Evolutionary conservation across 2,113 vertebrate genomes (phyloP).

Genomic region (Phasianus colchicus): DNA sequence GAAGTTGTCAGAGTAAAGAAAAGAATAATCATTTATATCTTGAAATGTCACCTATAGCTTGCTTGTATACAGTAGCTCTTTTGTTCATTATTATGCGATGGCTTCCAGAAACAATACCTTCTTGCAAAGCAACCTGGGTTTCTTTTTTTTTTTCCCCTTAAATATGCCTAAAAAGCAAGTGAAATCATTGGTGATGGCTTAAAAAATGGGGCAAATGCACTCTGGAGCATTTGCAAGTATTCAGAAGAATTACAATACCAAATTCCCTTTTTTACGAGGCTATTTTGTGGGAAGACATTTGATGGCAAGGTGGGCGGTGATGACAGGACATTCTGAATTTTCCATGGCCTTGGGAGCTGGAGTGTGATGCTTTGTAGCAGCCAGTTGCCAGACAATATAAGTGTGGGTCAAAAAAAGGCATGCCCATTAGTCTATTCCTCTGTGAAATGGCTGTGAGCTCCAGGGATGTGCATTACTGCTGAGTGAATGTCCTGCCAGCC

Average conservation of each 20-base stretch:
- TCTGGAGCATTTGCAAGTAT: constrained; percentile 40
- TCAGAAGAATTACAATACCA: constrained; percentile 17
- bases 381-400: constrained; percentile 1
- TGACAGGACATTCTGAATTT: constrained; percentile 24
- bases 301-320: constrained; percentile 22
- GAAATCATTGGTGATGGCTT: background rate
- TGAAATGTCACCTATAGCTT: constrained; percentile 82
- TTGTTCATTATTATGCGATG: constrained; percentile 77
- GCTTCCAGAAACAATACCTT: constrained; percentile 70
- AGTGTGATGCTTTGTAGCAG: background rate
- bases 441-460: background rate
- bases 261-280: background rate
- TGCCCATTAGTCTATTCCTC: background rate
- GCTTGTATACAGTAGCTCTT: constrained; percentile 68
- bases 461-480: background rate
- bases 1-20: constrained; percentile 91
- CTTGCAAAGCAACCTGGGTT: constrained; percentile 40
- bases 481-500: background rate
- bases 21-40: constrained; percentile 95
- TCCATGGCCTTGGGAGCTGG: background rate
- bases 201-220: background rate
- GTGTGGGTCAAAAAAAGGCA: background rate
- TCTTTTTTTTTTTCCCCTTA: background rate
- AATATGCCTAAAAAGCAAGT: constrained; percentile 62
- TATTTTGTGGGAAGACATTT: constrained; percentile 43